Conservation (phyloP, 2,797 vertebrate species). For the Apogon talboti region DNA sequence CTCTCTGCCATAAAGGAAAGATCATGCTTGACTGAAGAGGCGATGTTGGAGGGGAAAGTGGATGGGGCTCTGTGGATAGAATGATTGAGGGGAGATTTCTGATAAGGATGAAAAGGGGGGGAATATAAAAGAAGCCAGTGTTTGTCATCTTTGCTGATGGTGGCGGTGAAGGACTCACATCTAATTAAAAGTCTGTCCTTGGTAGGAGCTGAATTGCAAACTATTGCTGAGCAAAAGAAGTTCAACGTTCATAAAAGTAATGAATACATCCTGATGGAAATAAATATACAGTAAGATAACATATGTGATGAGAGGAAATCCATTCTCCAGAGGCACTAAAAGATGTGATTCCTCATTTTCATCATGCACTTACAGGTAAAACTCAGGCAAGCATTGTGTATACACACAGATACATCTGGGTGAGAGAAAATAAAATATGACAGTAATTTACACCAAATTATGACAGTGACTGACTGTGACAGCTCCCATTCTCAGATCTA, state of each 20-base stretch:
- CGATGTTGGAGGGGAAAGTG: constrained; percentile 46
- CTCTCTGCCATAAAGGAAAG: constrained; percentile 59
- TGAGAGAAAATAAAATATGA: constrained; percentile 29
- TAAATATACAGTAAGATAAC: background rate
- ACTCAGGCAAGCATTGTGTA: background rate
- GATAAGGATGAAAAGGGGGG: constrained; percentile 57
- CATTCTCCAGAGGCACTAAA: background rate
- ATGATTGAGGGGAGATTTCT: constrained; percentile 64
- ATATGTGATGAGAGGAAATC: background rate
- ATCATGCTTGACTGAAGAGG: constrained; percentile 74
- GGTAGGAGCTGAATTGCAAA: constrained; percentile 34
- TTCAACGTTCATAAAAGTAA: constrained; percentile 8
- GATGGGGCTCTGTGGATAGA: constrained; percentile 49
- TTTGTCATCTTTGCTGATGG: constrained; percentile 34
- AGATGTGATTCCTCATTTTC: constrained; percentile 1
- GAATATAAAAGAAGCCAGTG: constrained; percentile 39
- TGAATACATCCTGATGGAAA: background rate
- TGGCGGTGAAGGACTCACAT: constrained; percentile 6
- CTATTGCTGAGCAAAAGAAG: constrained; percentile 10
- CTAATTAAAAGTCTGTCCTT: constrained; percentile 66
- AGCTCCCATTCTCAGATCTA: constrained; percentile 43
- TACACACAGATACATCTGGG: constrained; percentile 12
- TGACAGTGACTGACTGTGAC: constrained; percentile 57
- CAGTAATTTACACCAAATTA: constrained; percentile 43
- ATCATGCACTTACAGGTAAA: constrained; percentile 10